Evolutionary conservation across 92 coral and sea anemone genomes (phyloP), one percentile per base, ranked within the genome.

Genomic region (Pocillopora grandis): DNA sequence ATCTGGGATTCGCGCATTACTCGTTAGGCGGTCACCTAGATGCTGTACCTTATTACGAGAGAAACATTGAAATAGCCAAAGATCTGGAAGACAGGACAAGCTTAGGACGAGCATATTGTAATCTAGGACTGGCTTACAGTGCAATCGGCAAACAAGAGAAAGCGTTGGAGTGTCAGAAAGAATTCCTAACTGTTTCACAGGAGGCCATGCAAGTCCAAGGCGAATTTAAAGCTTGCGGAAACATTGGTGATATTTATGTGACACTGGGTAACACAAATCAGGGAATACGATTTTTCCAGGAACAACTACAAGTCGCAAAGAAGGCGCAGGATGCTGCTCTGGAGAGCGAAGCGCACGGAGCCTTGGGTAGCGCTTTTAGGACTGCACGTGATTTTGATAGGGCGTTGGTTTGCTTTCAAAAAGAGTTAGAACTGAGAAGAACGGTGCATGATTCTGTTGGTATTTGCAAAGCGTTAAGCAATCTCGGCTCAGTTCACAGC

Each of bases 1-100:
- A 97, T 83, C 92, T 97, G 70, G 99, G 98, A 0, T 97, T 89
- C 79, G 99, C 99, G 5, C 92, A 94, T 37, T 97, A 89, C 81
- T 97, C 99, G 73, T 80, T 94, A 37, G 98, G 99, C 68, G 92
- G 94, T 80, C 90, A 90, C 84, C 83, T 92, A 36, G 98, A 92
- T 52, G 95, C 99, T 2, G 93, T 94, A 27, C 84, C 85, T 19
- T 89, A 80, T 33, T 97, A 97, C 79, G 96, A 97, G 88, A 86
- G 96, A 70, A 97, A 94, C 84, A 91, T 97, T 80, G 84, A 89
- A n/a, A 84, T 97, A 58, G 98, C 99, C 1, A 87, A 82, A 57
- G 98, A 90, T 49, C 75, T 92, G 48, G 93, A 86, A 31, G 99
- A 97, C 77, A 90, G 93, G 84, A 86, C 94, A 66, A 94, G 95